These are phyloP conservation scores for Ailurus styani DNA, from an alignment of 2,113 vertebrate genomes.

Conservation along the genomic window DNA sequence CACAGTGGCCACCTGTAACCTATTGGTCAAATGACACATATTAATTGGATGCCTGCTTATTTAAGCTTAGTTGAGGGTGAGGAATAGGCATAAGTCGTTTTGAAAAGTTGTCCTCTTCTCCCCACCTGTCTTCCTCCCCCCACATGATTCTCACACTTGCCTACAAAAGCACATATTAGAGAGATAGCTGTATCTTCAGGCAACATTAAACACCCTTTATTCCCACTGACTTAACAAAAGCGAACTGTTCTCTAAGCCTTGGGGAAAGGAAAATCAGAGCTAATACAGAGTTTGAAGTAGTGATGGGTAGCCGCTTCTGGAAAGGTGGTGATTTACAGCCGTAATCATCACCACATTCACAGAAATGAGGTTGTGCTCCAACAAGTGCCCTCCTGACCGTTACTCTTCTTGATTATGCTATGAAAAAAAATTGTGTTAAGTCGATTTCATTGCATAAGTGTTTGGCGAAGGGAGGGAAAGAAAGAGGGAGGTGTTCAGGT, in stretches of 20 bases:
- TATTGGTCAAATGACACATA: background rate
- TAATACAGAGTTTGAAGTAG: background rate
- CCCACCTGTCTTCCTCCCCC: accelerated
- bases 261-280: background rate
- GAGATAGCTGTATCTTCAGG: background rate
- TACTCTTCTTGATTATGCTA: background rate
- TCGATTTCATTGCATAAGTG: background rate
- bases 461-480: background rate
- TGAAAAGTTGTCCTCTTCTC: background rate
- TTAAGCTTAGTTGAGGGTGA: background rate
- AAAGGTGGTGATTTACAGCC: background rate
- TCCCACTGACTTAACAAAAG: background rate
- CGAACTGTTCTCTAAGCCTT: background rate
- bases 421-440: background rate
- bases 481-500: background rate
- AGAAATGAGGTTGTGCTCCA: background rate
- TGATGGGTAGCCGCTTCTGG: background rate
- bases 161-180: background rate
- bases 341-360: background rate
- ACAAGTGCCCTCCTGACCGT: background rate
- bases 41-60: background rate
- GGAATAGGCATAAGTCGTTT: background rate
- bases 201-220: background rate
- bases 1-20: background rate
- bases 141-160: background rate